Evolutionary conservation across 2,113 vertebrate species (phyloP), one percentile per base, ranked within the genome.

Genomic region (Dunckerocampus dactyliophorus): DNA sequence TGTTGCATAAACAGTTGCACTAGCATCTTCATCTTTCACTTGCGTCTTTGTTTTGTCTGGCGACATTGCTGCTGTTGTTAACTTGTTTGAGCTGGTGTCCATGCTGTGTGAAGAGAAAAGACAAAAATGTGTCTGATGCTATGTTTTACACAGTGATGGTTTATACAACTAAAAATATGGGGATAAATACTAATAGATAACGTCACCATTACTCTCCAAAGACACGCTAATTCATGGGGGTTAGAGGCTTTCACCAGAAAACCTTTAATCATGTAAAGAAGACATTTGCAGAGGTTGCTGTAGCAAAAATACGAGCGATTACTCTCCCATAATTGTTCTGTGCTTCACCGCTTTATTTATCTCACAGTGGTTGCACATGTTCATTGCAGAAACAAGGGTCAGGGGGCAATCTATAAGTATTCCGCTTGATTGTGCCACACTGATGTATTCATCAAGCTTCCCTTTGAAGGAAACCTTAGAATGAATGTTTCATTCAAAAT

Each of bases 231-330:
- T 75, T 58, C 74, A 61, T 63, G 16, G 28, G 62, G 46, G 52
- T 55, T 22, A 69, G 39, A 63, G 49, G 50, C 12, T 54, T 24
- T 47, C 46, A 62, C 77, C 47, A 61, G 61, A 63, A 63, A 24
- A 15, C 49, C 62, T 76, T 81, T 71, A 72, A 81, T 82, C 62
- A 79, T 50, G 47, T 28, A 28, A 31, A 28, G n/a, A 45, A 59
- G 55, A 39, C 24, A 45, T 13, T 39, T 37, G 24, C 56, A 49
- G 19, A 50, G 52, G 34, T 21, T 10, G 61, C 56, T 63, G 20
- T 66, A 45, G 48, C 17, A 28, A 59, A 70, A 73, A 54, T 63
- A 55, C 47, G 72, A 34, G 11, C 58, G 60, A 65, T 72, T 71
- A 63, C 24, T 63, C 22, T 53, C 59, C 0, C 31, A 43, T 57